These are phyloP conservation scores for Thripadectes ignobilis DNA, from an alignment of 2,797 vertebrate genomes.

Conservation along the genomic window DNA sequence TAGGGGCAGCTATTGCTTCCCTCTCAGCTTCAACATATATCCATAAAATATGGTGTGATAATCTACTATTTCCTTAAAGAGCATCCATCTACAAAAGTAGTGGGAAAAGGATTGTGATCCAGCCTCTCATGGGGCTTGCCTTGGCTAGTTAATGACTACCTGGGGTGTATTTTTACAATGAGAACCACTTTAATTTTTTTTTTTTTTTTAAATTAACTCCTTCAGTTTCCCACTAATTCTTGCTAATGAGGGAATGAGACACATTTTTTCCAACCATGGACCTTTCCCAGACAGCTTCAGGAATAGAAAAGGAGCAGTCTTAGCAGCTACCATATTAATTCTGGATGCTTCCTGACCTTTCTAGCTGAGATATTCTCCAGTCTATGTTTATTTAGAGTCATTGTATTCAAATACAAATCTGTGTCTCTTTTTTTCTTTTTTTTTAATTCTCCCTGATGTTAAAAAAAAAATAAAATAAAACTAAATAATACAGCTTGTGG, in stretches of 20 bases:
- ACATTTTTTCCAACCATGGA: not conserved
- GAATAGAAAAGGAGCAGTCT: not conserved
- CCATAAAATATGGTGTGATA: not conserved
- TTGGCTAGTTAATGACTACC: not conserved
- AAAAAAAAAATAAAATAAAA: not conserved
- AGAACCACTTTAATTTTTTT: not conserved
- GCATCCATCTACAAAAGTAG: not conserved
- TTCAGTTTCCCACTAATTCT: not conserved
- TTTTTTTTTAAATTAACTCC: not conserved
- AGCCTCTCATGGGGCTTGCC: not conserved
- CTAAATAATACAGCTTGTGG: not conserved
- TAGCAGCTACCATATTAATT: not conserved
- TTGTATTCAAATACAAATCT: not conserved
- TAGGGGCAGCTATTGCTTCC: not conserved
- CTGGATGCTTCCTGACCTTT: not conserved
- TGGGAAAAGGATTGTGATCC: not conserved
- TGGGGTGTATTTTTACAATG: not conserved
- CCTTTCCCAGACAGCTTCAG: not conserved
- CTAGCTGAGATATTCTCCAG: not conserved
- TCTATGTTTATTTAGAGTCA: not conserved
- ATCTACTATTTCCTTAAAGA: not conserved
- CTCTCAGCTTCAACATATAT: not conserved
- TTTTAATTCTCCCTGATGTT: not conserved
- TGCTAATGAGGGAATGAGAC: not conserved
- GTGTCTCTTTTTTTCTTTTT: not conserved